Base-by-base conservation (phyloP, 1,140 invertebrate species). In the Hyphantria cunea region DNA sequence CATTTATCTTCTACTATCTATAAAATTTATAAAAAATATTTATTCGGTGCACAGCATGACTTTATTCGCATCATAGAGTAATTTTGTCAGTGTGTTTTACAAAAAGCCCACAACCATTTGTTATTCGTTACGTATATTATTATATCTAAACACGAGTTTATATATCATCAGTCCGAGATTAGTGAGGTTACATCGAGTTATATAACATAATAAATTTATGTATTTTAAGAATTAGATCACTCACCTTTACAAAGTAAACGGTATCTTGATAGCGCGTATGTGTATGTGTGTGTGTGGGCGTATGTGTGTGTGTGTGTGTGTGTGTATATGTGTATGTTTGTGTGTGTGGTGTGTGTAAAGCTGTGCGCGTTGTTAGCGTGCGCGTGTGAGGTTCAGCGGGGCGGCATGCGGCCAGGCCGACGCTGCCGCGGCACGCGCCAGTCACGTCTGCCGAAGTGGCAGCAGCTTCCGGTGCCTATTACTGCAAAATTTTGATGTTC, bases 401-500 rank as follows among this genome's bases (percentile, higher is more conserved):
- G 72, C 69, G 72, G 76, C 81, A 78, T 80, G 81, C 79, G 78
- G 78, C 59, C 64, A 58, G 60, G 84, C 86, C 83, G 89, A 70
- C 63, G 71, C 70, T 63, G 86, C 78, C 90, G 90, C 91, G 89
- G 81, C 85, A 81, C 89, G 87, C 80, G 88, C 86, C 90, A 95
- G 94, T 96, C 96, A 96, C 95, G 96, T 97, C 95, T 97, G 96
- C 94, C 96, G 96, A 93, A 97, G 96, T 87, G 96, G 96, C 93
- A 97, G 95, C 89, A 97, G 94, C 94, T 97, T 98, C 93, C 96
- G 95, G 94, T 97, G 97, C 93, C 96, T 96, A 94, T 97, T 97
- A 93, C 96, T 97, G 92, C 95, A 95, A 95, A 96, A 97, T 96
- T 96, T 96, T 95, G 96, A 96, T 94, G 95, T 96, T 95, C 96